Conservation (phyloP, 2,888 invertebrate species). For the Didymodactylos carnosus region DNA sequence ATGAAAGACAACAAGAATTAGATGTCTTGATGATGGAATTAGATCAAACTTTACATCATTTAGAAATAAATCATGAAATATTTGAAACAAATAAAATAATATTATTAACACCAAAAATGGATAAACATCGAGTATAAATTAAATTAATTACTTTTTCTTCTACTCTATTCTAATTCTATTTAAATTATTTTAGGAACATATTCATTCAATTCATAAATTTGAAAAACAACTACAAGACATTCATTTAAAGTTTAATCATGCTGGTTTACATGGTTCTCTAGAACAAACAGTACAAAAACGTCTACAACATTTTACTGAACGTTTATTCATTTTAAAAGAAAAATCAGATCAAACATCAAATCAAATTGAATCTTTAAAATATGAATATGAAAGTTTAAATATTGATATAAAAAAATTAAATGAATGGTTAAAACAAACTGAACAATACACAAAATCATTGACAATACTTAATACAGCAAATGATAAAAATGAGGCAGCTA, state of each 20-base stretch:
- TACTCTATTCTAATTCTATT: background rate
- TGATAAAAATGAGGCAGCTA: background rate
- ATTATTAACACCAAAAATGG: background rate
- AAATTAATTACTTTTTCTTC: background rate
- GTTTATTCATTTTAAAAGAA: background rate
- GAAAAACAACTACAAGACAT: background rate
- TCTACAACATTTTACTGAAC: background rate
- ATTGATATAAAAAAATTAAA: background rate
- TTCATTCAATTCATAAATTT: background rate
- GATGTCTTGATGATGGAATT: background rate
- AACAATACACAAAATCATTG: background rate
- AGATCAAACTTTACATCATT: background rate
- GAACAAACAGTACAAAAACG: background rate
- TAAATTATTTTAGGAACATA: background rate
- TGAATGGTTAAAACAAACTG: background rate
- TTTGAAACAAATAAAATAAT: background rate
- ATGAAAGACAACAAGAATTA: background rate
- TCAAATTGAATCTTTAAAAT: background rate
- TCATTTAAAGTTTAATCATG: background rate
- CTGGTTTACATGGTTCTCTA: background rate
- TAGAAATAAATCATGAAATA: background rate
- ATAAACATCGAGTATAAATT: background rate
- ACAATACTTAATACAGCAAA: background rate
- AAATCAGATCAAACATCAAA: background rate
- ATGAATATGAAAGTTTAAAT: background rate